phyloP scores from a whole-genome alignment of 2,888 invertebrate genomes.

The Leucania comma region DNA sequence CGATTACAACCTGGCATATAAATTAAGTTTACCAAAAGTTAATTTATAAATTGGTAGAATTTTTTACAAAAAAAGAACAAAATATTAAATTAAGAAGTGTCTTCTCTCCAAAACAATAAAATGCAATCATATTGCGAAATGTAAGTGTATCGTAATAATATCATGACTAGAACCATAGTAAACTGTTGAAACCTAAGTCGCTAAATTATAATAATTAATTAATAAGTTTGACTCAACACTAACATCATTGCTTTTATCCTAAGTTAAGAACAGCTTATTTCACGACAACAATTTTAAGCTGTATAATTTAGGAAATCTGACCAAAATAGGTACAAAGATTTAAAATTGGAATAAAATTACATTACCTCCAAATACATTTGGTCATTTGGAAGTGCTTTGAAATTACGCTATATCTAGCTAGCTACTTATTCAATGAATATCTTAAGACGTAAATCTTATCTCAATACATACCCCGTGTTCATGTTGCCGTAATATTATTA shows the following conservation, averaged over 20 bases:
- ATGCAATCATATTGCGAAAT: constrained; percentile 49
- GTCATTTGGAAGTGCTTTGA: not conserved
- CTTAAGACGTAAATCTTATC: too few species aligned
- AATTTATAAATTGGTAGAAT: not conserved
- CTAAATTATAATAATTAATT: constrained; percentile 28
- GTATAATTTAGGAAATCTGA: not conserved
- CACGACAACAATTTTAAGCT: constrained; percentile 17
- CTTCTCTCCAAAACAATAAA: constrained; percentile 24
- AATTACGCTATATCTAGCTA: not conserved
- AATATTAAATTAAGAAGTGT: not conserved
- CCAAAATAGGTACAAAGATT: not conserved
- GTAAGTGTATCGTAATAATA: constrained; percentile 37
- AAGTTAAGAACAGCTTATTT: constrained; percentile 24
- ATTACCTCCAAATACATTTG: not conserved
- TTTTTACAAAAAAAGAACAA: not conserved
- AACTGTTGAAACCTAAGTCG: constrained; percentile 41
- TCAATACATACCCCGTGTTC: too few species aligned
- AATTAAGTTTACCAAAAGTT: not conserved
- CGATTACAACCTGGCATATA: not conserved
- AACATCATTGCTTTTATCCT: constrained; percentile 50
- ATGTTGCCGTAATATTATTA: too few species aligned
- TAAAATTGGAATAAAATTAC: not conserved
- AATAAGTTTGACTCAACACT: constrained; percentile 54
- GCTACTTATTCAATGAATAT: too few species aligned
- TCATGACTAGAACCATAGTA: constrained; percentile 59